A percentile compares a stretch with the other conserved stretches of the same genome.
Conservation (phyloP, 2,888 invertebrate species). For the Drosophila falleni region DNA sequence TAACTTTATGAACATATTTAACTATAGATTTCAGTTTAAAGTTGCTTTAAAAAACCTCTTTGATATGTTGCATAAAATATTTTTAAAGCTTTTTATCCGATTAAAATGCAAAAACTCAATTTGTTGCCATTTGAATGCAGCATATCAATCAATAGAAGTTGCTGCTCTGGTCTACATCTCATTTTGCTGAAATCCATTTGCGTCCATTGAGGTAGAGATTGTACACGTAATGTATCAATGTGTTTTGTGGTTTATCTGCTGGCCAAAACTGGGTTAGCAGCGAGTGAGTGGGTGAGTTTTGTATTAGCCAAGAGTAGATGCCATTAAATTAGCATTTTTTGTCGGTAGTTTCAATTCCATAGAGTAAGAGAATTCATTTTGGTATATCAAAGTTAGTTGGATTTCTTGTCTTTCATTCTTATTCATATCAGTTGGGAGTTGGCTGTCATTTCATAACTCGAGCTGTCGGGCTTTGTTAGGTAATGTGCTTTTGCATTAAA, state of each 20-base stretch:
- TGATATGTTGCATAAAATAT: conserved; percentile 30
- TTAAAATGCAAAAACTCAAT: conserved; percentile 77
- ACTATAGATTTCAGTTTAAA: conserved; percentile 24
- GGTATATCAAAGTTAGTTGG: neutral
- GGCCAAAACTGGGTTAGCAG: conserved; percentile 20
- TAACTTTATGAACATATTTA: conserved; percentile 53
- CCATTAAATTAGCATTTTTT: conserved; percentile 63
- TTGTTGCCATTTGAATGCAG: conserved; percentile 64
- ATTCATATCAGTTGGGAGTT: conserved; percentile 37
- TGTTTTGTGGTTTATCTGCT: conserved; percentile 67
- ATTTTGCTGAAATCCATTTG: conserved; percentile 19
- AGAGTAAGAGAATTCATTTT: conserved; percentile 1
- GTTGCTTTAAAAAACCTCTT: neutral
- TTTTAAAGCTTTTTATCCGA: conserved; percentile 72
- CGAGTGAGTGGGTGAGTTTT: conserved; percentile 28
- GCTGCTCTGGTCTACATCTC: conserved; percentile 6
- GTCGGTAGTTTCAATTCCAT: neutral
- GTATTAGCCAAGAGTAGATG: conserved; percentile 39
- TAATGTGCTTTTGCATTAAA: conserved; percentile 47
- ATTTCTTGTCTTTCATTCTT: neutral
- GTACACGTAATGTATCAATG: conserved; percentile 78
- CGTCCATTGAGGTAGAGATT: conserved; percentile 50
- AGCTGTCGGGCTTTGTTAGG: conserved; percentile 54
- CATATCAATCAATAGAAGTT: conserved; percentile 67
- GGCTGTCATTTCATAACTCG: conserved; percentile 33